Conservation (phyloP, 2,113 vertebrate genomes). For the Amblyornis subalaris region DNA sequence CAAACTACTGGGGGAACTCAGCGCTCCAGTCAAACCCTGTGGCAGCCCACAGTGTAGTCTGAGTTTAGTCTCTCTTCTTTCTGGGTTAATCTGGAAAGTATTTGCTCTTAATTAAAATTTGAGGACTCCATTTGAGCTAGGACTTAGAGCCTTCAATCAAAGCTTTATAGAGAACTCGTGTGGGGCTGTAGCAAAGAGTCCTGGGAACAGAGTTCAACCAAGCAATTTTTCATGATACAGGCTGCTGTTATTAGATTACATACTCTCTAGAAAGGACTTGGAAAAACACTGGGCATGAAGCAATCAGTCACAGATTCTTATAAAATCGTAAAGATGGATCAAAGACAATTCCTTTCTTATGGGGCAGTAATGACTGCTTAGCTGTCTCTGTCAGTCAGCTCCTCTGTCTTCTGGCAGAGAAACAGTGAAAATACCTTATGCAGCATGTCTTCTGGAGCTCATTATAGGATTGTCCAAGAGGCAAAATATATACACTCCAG, state of each 20-base stretch:
- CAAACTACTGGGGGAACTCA: neutral
- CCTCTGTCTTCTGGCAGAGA: neutral
- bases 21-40: fast-evolving
- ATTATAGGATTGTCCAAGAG: neutral
- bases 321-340: neutral
- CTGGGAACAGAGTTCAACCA: neutral
- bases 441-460: neutral
- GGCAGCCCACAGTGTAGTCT: neutral
- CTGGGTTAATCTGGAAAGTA: neutral
- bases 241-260: neutral
- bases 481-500: neutral
- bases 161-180: neutral
- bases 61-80: neutral
- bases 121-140: neutral
- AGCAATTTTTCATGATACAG: neutral
- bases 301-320: neutral
- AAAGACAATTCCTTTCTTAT: neutral
- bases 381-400: neutral
- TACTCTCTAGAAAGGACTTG: neutral
- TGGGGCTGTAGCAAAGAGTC: neutral
- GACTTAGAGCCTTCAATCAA: neutral
- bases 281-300: neutral
- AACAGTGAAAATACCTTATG: neutral
- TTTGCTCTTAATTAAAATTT: neutral
- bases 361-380: neutral